Conservation (phyloP, 2,888 invertebrate species). For the Conus canariensis region DNA sequence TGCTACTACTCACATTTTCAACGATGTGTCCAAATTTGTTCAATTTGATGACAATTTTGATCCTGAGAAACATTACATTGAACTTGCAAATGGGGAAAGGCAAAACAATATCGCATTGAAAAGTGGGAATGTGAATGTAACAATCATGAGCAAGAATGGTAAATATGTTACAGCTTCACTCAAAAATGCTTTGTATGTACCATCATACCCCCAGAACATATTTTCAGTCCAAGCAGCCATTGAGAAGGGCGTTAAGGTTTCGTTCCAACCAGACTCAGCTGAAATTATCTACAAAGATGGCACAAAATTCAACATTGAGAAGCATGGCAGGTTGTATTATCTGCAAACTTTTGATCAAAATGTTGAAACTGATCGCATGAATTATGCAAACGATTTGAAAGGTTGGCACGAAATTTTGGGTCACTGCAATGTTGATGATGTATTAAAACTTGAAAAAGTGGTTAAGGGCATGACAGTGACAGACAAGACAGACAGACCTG, state of each 20-base stretch:
- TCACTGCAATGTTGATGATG: conserved; percentile 49
- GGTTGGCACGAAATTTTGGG: conserved; percentile 48
- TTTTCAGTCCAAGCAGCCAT: conserved; percentile 53
- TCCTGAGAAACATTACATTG: conserved; percentile 51
- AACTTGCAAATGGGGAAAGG: conserved; percentile 47
- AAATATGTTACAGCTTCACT: neutral
- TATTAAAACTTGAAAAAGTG: conserved; percentile 44
- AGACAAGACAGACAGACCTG: conserved; percentile 42
- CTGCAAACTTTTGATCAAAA: neutral
- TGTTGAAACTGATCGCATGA: neutral
- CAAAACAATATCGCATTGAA: conserved; percentile 21
- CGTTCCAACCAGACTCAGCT: conserved; percentile 43
- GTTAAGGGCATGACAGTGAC: conserved; percentile 40
- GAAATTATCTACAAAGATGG: conserved; percentile 20
- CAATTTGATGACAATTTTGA: conserved; percentile 49
- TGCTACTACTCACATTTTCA: conserved; percentile 56
- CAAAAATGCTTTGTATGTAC: conserved; percentile 40
- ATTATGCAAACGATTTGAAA: conserved; percentile 24
- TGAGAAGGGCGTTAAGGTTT: conserved; percentile 43
- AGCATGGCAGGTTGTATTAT: conserved; percentile 41
- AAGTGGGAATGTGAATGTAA: conserved; percentile 39
- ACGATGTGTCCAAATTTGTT: conserved; percentile 49
- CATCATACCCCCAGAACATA: conserved; percentile 49
- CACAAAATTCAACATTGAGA: conserved; percentile 17
- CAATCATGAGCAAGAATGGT: neutral